Percentiles rank a stretch among this genome's conserved stretches.
Conservation (phyloP, 2,888 invertebrate genomes). For the Ganaspis brasiliensis region DNA sequence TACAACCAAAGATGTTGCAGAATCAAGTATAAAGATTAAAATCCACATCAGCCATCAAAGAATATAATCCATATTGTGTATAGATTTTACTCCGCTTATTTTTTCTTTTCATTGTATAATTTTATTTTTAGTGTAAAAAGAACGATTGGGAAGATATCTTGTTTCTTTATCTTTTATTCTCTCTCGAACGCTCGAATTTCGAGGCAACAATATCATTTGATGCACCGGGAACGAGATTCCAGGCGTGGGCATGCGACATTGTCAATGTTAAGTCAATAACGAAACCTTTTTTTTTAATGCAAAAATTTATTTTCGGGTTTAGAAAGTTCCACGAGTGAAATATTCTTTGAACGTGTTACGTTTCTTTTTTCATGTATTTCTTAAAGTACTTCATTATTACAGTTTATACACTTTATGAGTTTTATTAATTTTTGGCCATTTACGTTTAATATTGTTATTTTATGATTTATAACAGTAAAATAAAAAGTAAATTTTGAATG, state of each 20-base stretch:
- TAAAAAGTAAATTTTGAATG: too few relatives aligned
- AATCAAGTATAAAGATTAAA: conserved; percentile 5
- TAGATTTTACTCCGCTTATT: background rate
- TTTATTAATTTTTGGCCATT: too few relatives aligned
- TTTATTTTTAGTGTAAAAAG: conserved; percentile 50
- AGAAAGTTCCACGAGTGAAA: too few relatives aligned
- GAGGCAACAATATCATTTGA: conserved; percentile 72
- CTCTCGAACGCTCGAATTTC: conserved; percentile 52
- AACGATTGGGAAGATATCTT: conserved; percentile 25
- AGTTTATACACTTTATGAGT: too few relatives aligned
- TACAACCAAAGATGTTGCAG: background rate
- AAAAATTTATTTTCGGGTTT: conserved; percentile 25
- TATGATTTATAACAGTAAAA: too few relatives aligned
- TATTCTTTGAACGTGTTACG: too few relatives aligned
- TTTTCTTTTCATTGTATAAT: conserved; percentile 34
- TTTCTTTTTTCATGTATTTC: too few relatives aligned
- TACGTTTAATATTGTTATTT: too few relatives aligned
- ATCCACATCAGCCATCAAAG: conserved; percentile 35
- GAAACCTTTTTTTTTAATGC: conserved; percentile 73
- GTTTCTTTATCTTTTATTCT: conserved; percentile 38
- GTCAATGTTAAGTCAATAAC: conserved; percentile 68
- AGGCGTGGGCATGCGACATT: conserved; percentile 75
- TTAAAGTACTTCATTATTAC: too few relatives aligned
- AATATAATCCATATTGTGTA: conserved; percentile 11
- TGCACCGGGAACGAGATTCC: conserved; percentile 73